Evolutionary conservation across 2,888 invertebrate genomes (phyloP), one percentile per base, ranked within the genome.

Genomic region (Melanchra persicariae): DNA sequence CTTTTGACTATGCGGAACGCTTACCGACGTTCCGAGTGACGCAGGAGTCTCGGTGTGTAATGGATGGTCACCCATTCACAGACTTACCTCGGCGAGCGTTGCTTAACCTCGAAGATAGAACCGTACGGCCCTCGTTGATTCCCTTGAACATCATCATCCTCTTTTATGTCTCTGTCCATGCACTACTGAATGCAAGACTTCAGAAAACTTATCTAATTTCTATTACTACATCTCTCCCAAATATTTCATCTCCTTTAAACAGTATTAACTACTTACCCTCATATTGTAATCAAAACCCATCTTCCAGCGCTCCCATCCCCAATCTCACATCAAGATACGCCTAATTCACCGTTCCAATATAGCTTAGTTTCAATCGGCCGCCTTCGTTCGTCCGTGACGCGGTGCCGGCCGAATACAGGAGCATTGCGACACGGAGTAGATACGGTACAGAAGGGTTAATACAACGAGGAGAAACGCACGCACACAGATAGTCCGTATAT

Each of bases 331-430:
- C 80, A 66, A 63, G 81, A 59, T 58, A 70, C 69, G 58, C 71
- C 62, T 70, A 81, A 83, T 73, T 77, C 81, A 74, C 54, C 67
- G 62, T 63, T 83, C 64, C 81, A 83, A 83, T 81, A 75, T 75
- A 84, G 83, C 84, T 83, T 83, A 81, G 83, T 83, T 85, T 81
- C 83, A 85, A 74, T 81, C 72, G 84, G 68, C 72, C 72, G 69
- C 70, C 84, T 83, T 67, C 81, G 47, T 49, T 65, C 64, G 64
- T 83, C 68, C 82, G 85, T 85, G 83, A 82, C 52, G 59, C 51
- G 82, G 51, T 57, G 70, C 43, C 55, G 59, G 34, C 47, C 67
- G 58, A 77, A 84, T 77, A 55, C 69, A 60, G 58, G 37, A 80
- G 64, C 67, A n/a, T 51, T 63, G 78, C 5, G 34, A 22, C 72